Evolutionary conservation across 2,888 invertebrate genomes (phyloP).

Genomic region (Rotaria magnacalcarata): DNA sequence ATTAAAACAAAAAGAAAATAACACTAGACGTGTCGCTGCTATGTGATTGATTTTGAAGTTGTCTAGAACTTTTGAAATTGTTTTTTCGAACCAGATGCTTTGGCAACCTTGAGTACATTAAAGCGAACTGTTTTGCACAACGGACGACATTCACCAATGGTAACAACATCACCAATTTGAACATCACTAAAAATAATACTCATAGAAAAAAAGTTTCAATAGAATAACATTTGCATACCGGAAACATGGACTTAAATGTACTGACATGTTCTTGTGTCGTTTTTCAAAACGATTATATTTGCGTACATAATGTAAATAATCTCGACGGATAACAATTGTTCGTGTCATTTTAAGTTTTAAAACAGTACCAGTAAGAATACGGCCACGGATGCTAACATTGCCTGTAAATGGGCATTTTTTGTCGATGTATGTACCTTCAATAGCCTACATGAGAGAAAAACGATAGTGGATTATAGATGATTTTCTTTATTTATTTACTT

Average conservation of each 20-base stretch:
- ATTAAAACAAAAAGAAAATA: background rate
- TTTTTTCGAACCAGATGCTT: constrained; percentile 80
- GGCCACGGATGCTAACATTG: constrained; percentile 91
- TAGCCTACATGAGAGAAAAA: constrained; percentile 67
- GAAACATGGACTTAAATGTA: constrained; percentile 94
- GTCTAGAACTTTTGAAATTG: constrained; percentile 82
- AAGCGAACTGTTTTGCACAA: constrained; percentile 96
- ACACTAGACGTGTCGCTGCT: background rate
- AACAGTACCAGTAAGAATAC: constrained; percentile 90
- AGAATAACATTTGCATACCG: constrained; percentile 65
- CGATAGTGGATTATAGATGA: background rate
- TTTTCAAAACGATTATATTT: constrained; percentile 99
- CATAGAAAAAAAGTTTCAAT: too few relatives aligned
- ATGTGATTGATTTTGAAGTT: background rate
- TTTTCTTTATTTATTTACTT: constrained; percentile 65
- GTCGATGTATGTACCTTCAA: constrained; percentile 96
- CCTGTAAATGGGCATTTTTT: constrained; percentile 99
- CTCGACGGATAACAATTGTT: constrained; percentile 92
- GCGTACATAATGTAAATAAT: constrained; percentile 92
- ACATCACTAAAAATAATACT: constrained; percentile 72
- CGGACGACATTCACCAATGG: constrained; percentile 96
- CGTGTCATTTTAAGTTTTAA: constrained; percentile 98
- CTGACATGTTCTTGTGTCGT: constrained; percentile 96
- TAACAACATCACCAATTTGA: constrained; percentile 87
- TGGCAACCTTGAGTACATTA: constrained; percentile 94